Conservation (phyloP, 1,140 invertebrate genomes). For the Trachymyrmex septentrionalis region DNA sequence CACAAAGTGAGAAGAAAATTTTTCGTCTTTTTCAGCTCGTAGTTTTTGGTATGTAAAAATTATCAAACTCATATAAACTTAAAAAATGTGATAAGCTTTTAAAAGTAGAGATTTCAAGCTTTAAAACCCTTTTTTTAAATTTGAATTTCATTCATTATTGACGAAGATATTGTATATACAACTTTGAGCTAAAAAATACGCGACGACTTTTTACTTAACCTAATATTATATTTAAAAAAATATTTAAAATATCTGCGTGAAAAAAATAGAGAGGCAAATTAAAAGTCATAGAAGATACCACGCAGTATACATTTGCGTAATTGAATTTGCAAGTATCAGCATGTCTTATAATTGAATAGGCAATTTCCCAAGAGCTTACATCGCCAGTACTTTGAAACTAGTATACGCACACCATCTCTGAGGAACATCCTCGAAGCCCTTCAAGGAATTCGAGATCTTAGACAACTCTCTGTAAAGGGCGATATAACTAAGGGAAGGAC, state of each 20-base stretch:
- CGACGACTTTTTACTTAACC: no score
- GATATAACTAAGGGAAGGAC: constrained; percentile 69
- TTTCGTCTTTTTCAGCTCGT: no score
- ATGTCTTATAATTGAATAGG: constrained; percentile 59
- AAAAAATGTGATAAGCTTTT: no score
- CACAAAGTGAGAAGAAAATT: no score
- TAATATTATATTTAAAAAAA: neutral
- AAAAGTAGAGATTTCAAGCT: no score
- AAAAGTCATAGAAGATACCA: constrained; percentile 18
- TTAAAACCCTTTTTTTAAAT: no score
- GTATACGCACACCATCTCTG: constrained; percentile 38
- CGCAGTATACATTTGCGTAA: constrained; percentile 46
- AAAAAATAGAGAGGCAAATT: neutral
- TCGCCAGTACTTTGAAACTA: constrained; percentile 62
- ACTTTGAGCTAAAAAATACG: no score
- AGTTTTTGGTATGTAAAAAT: no score
- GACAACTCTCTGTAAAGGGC: constrained; percentile 66
- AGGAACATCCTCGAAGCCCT: constrained; percentile 64
- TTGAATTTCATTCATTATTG: no score
- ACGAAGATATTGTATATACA: no score
- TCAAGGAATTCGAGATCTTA: constrained; percentile 67
- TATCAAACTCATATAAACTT: no score
- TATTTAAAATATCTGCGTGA: neutral
- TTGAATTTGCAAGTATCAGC: constrained; percentile 65
- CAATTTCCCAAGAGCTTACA: constrained; percentile 64